phyloP scores from a whole-genome alignment of 2,113 vertebrate species.

The Chloroceryle aenea region DNA sequence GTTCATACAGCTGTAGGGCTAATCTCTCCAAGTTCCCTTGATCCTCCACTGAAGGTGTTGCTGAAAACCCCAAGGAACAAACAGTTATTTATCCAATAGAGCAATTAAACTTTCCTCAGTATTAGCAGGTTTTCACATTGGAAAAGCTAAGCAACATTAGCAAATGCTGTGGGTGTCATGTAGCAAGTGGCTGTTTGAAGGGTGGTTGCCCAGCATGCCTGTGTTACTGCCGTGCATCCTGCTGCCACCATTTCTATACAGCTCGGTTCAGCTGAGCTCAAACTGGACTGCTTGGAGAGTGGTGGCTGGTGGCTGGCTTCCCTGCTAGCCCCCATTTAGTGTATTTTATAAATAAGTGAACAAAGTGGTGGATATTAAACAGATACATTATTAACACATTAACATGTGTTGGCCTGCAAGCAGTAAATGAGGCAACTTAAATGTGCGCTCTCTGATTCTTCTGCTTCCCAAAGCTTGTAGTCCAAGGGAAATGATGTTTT shows the following conservation, averaged over 20 bases:
- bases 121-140: neutral
- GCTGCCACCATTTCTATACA: rapidly evolving
- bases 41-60: neutral
- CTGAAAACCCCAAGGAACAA: neutral
- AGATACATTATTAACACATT: constrained; percentile 30
- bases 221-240: neutral
- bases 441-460: neutral
- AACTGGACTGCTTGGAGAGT: neutral
- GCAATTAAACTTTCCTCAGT: neutral
- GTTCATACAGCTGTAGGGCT: neutral
- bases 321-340: neutral
- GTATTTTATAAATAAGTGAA: constrained; percentile 15
- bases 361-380: neutral
- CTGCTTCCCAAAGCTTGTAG: neutral
- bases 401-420: neutral
- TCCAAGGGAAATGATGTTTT: neutral
- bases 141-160: neutral
- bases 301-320: neutral
- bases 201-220: rapidly evolving
- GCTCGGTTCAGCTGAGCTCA: neutral
- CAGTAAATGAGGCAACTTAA: neutral
- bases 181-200: neutral
- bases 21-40: neutral
- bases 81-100: neutral
- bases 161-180: neutral